These are phyloP conservation scores for Syrista parreyssii DNA, from an alignment of 2,888 invertebrate genomes.

Conservation along the genomic window DNA sequence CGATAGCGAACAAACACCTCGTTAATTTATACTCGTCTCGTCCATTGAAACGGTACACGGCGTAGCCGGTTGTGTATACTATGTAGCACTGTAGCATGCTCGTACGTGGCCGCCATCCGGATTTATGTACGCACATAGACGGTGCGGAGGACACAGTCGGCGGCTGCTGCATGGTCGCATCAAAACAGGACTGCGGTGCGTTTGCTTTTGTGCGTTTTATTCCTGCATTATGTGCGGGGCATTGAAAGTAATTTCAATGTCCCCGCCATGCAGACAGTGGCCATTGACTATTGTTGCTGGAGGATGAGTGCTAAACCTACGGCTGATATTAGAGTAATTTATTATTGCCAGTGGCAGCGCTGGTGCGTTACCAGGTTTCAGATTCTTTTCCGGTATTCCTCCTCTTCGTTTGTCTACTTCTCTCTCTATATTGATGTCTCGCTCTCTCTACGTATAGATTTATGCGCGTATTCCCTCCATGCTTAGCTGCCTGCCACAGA, in stretches of 20 bases:
- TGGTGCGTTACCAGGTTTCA: neutral
- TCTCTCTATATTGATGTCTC: neutral
- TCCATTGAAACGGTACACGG: slow-evolving; percentile 25
- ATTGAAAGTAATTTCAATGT: slow-evolving; percentile 31
- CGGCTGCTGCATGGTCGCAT: neutral
- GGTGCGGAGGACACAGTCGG: neutral
- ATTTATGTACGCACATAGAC: neutral
- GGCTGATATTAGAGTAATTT: slow-evolving; percentile 8
- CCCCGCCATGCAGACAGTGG: slow-evolving; percentile 1
- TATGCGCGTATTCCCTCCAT: neutral
- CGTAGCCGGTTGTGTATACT: slow-evolving; percentile 1
- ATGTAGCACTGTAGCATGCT: neutral
- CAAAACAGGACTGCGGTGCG: slow-evolving; percentile 11
- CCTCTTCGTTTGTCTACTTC: neutral
- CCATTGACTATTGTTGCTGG: slow-evolving; percentile 12
- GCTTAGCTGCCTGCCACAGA: neutral
- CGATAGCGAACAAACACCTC: slow-evolving; percentile 40
- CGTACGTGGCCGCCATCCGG: neutral
- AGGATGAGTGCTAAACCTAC: neutral
- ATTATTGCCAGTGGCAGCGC: neutral
- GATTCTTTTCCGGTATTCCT: neutral
- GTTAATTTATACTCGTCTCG: slow-evolving; percentile 42
- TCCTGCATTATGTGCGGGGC: slow-evolving; percentile 23
- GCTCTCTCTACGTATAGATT: neutral
- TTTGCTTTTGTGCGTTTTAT: slow-evolving; percentile 21